Evolutionary conservation across 2,797 vertebrate species (phyloP).

Genomic region (Chrysocyon brachyurus): DNA sequence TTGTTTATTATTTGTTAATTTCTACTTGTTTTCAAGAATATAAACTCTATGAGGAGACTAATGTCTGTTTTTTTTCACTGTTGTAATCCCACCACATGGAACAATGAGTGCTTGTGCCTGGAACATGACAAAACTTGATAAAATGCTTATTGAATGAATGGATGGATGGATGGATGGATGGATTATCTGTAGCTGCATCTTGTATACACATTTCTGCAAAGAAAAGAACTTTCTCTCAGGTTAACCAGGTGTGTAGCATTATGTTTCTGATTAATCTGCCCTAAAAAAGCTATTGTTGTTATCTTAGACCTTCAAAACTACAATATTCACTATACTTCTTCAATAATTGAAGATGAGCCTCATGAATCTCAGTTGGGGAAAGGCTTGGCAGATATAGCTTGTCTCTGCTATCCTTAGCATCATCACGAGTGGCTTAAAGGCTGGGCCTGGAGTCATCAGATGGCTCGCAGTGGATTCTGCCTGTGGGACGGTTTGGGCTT

Average conservation of each 20-base stretch:
- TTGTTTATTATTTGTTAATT: neutral
- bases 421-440: too few relatives aligned
- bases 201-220: neutral
- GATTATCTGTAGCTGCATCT: neutral
- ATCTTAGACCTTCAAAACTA: neutral
- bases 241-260: neutral
- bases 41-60: neutral
- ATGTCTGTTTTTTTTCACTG: neutral
- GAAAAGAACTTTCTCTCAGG: neutral
- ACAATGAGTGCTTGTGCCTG: neutral
- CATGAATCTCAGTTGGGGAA: neutral
- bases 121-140: neutral
- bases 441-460: neutral
- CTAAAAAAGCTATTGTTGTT: neutral
- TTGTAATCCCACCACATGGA: neutral
- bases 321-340: neutral
- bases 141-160: neutral
- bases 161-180: neutral
- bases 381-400: neutral
- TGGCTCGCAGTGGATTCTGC: neutral
- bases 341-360: neutral
- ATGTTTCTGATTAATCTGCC: slow-evolving; percentile 15
- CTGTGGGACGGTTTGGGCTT: neutral
- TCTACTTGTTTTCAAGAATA: neutral
- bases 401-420: neutral